phyloP scores from a whole-genome alignment of 1,140 invertebrate species.

The Sitobion miscanthi region DNA sequence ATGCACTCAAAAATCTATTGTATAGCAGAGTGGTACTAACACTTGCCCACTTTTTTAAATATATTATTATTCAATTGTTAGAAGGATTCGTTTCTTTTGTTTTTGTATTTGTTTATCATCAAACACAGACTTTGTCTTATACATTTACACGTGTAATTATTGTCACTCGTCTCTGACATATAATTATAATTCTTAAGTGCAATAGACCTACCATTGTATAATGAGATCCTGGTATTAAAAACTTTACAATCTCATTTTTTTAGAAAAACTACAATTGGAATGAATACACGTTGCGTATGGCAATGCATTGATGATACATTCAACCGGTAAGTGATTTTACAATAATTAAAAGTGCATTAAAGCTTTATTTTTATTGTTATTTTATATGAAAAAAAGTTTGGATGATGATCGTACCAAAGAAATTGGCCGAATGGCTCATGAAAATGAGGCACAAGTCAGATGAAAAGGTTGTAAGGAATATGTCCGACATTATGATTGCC shows the following conservation, averaged over 20 bases:
- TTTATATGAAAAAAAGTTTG: slow-evolving; percentile 57
- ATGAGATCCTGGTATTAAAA: not conserved
- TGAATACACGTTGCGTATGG: not conserved
- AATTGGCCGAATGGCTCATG: slow-evolving; percentile 87
- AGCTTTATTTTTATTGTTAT: not conserved
- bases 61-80: too few species aligned
- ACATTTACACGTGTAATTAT: not conserved
- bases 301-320: not conserved
- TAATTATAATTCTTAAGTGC: not conserved
- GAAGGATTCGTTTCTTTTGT: too few species aligned
- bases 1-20: too few species aligned
- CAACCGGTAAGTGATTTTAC: not conserved
- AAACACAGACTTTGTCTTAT: too few species aligned
- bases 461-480: slow-evolving; percentile 68
- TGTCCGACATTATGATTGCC: slow-evolving; percentile 73
- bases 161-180: not conserved
- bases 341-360: not conserved
- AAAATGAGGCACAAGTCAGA: slow-evolving; percentile 78
- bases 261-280: not conserved
- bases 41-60: too few species aligned
- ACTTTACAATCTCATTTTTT: too few species aligned
- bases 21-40: too few species aligned
- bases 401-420: slow-evolving; percentile 69
- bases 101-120: too few species aligned
- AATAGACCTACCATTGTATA: not conserved